Evolutionary conservation across 1,140 invertebrate species (phyloP), one percentile per base, ranked within the genome.

Genomic region (Bombus impatiens): DNA sequence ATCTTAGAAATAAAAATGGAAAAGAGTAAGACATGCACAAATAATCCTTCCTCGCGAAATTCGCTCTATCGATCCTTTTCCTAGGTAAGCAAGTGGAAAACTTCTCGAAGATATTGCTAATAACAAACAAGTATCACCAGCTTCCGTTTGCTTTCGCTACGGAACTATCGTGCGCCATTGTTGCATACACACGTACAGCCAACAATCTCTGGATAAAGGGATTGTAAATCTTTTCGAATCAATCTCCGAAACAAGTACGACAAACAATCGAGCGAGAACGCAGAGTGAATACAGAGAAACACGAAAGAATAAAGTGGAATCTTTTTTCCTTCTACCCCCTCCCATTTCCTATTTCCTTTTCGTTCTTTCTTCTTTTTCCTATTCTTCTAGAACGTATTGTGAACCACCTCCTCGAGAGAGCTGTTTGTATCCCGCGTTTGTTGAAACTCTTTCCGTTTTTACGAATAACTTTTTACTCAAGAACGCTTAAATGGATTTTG

Each of bases 401-500:
- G 76, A 53, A 47, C 44, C 44, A 68, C 10, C 74, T 42, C 25
- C 42, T 71, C 44, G 18, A 40, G 40, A 68, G 18, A 62, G 67
- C n/a, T 71, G 77, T 72, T 80, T 65, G 78, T 62, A 40, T 42
- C 32, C 18, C 6, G 25, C 22, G 68, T 80, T 80, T 85, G 68
- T 85, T 47, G 59, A 65, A 65, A 47, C 68, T 80, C 57, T 59
- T 42, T 28, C 78, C 22, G 32, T 59, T 74, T 76, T 84, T 32
- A 9, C 77, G 78, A 80, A 74, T 47, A 85, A 85, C 68, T 85
- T 85, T 80, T 72, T 80, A 22, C 53, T 12, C 68, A 57, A 40
- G 25, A 28, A 32, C 15, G 78, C 40, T 80, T 80, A 80, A 85
- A 85, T 72, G 68, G 68, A 85, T 80, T 85, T 85, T 47, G 77